Evolutionary conservation across 2,888 invertebrate genomes (phyloP), one percentile per base, ranked within the genome.

Genomic region (Campopleginae sp.): DNA sequence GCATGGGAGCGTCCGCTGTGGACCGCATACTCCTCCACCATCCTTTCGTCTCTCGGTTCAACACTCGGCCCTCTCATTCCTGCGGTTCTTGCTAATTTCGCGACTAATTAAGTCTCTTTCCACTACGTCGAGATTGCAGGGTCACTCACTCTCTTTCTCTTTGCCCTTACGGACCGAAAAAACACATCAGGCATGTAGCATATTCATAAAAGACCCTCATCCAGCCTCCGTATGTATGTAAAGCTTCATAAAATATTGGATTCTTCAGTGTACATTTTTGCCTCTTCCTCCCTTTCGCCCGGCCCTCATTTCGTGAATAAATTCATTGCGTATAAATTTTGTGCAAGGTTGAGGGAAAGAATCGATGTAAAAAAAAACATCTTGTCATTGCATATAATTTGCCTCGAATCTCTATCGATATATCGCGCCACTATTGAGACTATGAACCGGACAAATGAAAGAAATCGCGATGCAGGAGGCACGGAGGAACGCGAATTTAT

Each of bases 71-170:
- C 54, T n/a, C 58, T 66, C 85, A 46, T 72, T 78, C 51, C 72
- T 81, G 85, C 42, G 89, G 90, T 90, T 89, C 88, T 84, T 88
- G 63, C 87, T 88, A 90, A 90, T 90, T 90, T 90, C 84, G 84
- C 88, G 88, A 88, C 89, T 90, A 90, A 90, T 90, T 89, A 89
- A 89, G 88, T 89, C 87, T 81, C 88, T 85, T 86, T 86, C 83
- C 81, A 86, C 88, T 86, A 87, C 86, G 76, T 86, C 80, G 78
- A 86, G 86, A 87, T 86, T 87, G 82, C 75, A 72, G 19, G 33
- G 51, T 54, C 71, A 14, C 19, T 72, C 38, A 2, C 54, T 71
- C 54, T 71, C 72, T 58, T 17, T 23, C 72, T 72, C 58, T 42
- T 74, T 17, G 38, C 54, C 27, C 74, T 44, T 58, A 10, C 44